A percentile compares a stretch with the other conserved stretches of the same genome.
These are phyloP conservation scores for Palaemon carinicauda DNA, from an alignment of 1,140 invertebrate genomes.

Conservation along the genomic window DNA sequence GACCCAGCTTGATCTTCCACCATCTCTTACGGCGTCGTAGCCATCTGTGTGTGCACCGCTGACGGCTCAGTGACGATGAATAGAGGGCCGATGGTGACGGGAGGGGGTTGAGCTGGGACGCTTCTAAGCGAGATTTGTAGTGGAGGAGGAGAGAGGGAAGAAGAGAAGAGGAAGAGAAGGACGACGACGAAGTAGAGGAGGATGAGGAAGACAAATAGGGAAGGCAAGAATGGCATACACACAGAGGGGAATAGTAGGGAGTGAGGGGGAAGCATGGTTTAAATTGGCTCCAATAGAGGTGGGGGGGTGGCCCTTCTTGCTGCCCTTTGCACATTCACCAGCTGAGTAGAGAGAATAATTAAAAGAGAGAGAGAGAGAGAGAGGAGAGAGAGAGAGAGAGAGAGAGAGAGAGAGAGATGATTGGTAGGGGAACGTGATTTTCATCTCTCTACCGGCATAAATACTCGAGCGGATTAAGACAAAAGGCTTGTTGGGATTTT, in stretches of 20 bases:
- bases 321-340: neutral
- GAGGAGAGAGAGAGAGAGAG: neutral
- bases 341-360: neutral
- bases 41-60: conserved; percentile 40
- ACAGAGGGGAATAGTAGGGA: neutral
- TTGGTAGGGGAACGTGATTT: neutral
- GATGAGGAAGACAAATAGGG: neutral
- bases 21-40: conserved; percentile 42
- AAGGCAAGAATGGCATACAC: neutral
- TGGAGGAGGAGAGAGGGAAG: neutral
- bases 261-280: neutral
- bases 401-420: neutral
- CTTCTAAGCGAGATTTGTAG: too few species aligned
- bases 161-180: neutral
- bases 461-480: too few species aligned
- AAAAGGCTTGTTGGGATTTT: too few species aligned
- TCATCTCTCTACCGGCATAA: too few species aligned
- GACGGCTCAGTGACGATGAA: conserved; percentile 19
- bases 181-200: neutral
- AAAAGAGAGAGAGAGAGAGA: neutral
- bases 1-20: conserved; percentile 15
- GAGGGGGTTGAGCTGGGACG: neutral
- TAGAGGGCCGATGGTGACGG: neutral
- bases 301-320: neutral
- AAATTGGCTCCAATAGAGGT: neutral